Percentiles rank a stretch among this genome's conserved stretches.
Evolutionary conservation across 2,113 vertebrate genomes (phyloP).

Genomic region (Scomber japonicus): DNA sequence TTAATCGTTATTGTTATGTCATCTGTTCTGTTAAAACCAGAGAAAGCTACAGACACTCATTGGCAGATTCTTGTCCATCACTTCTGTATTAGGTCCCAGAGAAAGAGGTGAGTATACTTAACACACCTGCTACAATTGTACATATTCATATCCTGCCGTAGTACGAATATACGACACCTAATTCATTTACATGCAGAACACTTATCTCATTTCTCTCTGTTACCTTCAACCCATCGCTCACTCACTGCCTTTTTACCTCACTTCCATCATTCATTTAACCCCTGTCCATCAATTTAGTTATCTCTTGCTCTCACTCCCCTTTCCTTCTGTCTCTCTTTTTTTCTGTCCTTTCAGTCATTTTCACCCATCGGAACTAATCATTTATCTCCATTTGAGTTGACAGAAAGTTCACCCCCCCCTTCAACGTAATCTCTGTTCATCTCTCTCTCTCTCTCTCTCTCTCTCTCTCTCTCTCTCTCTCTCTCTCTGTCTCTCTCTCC

Average conservation of each 20-base stretch:
- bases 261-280: conserved; percentile 55
- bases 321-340: not conserved
- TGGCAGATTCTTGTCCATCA: not conserved
- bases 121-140: conserved; percentile 24
- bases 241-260: conserved; percentile 2
- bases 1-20: no score
- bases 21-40: no score
- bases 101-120: conserved; percentile 10
- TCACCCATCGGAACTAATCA: conserved; percentile 20
- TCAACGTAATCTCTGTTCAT: conserved; percentile 29
- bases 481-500: conserved; percentile 14
- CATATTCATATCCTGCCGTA: conserved; percentile 10
- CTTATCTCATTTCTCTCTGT: conserved; percentile 1
- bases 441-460: conserved; percentile 12
- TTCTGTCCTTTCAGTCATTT: conserved; percentile 36
- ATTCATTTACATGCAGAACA: conserved; percentile 49
- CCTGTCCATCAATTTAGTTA: conserved; percentile 37
- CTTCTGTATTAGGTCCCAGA: conserved; percentile 17
- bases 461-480: conserved; percentile 17
- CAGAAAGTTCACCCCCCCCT: conserved; percentile 45
- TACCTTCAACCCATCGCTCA: conserved; percentile 23
- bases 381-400: conserved; percentile 66
- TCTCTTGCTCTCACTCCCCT: conserved; percentile 13
- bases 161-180: conserved; percentile 21
- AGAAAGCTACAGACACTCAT: not conserved